These are phyloP conservation scores for Caenorhabditis sp. DNA, from an alignment of 2,888 invertebrate species.

Conservation along the genomic window DNA sequence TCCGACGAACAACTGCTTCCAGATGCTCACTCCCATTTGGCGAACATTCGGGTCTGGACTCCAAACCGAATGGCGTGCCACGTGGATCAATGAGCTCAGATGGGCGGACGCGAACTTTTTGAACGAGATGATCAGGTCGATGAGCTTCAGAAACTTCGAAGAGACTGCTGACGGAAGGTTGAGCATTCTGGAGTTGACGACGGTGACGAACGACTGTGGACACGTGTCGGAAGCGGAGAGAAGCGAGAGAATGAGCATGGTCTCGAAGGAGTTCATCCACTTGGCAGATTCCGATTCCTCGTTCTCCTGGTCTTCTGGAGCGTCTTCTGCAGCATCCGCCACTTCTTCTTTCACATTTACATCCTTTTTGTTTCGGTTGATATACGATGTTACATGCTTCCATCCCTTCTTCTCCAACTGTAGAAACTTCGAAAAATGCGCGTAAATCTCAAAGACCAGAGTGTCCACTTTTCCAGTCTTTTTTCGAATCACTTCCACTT, in stretches of 20 bases:
- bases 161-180: constrained; percentile 6
- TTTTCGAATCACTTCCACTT: constrained; percentile 28
- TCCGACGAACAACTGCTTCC: constrained; percentile 35
- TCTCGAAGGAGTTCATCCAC: constrained; percentile 31
- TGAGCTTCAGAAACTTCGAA: constrained; percentile 36
- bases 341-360: background rate
- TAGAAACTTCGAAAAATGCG: constrained; percentile 45
- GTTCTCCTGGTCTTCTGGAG: background rate
- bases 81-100: constrained; percentile 32
- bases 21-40: constrained; percentile 27
- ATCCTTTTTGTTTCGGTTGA: background rate
- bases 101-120: constrained; percentile 28
- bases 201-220: constrained; percentile 7
- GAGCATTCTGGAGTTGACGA: constrained; percentile 36
- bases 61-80: constrained; percentile 43
- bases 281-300: background rate
- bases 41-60: constrained; percentile 18
- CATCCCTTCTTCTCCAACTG: constrained; percentile 56
- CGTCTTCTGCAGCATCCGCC: background rate
- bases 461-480: constrained; percentile 21
- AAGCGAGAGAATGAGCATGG: constrained; percentile 33
- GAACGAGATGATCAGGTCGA: constrained; percentile 21
- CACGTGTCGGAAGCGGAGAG: constrained; percentile 31
- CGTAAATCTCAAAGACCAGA: constrained; percentile 30
- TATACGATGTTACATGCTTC: constrained; percentile 38